These are phyloP conservation scores for Apantesis nais DNA, from an alignment of 2,888 invertebrate species.

Conservation along the genomic window DNA sequence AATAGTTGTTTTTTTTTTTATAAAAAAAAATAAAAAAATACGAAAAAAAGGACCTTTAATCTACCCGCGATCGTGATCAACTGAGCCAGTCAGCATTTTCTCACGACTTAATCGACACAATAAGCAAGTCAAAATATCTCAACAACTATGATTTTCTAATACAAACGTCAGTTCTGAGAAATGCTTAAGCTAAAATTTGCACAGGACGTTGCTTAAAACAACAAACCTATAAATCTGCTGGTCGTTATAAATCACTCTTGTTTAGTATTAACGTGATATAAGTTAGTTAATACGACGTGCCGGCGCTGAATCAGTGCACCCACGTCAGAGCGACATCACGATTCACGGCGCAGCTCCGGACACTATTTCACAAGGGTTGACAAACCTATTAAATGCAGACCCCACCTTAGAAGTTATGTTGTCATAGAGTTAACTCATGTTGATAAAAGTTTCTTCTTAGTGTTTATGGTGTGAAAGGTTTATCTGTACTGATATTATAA, in stretches of 20 bases:
- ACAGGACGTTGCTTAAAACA: neutral
- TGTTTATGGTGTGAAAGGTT: neutral
- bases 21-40: too few species aligned
- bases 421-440: constrained; percentile 4
- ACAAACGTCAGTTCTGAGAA: neutral
- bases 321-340: constrained; percentile 25
- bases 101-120: too few species aligned
- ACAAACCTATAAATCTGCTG: constrained; percentile 1
- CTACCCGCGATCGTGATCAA: too few species aligned
- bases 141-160: neutral
- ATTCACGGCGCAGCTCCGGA: constrained; percentile 23
- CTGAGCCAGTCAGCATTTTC: too few species aligned
- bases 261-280: constrained; percentile 11
- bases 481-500: neutral
- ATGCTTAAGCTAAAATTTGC: neutral
- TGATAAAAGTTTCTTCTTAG: neutral
- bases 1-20: too few species aligned
- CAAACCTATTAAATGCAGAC: constrained; percentile 19
- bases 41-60: too few species aligned
- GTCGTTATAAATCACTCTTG: neutral
- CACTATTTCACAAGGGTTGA: constrained; percentile 30
- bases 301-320: constrained; percentile 1
- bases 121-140: neutral
- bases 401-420: constrained; percentile 9
- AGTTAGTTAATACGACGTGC: constrained; percentile 5